Percentiles rank a stretch among this genome's conserved stretches.
Conservation (phyloP, 2,888 invertebrate genomes). For the Napeogenes inachia region DNA sequence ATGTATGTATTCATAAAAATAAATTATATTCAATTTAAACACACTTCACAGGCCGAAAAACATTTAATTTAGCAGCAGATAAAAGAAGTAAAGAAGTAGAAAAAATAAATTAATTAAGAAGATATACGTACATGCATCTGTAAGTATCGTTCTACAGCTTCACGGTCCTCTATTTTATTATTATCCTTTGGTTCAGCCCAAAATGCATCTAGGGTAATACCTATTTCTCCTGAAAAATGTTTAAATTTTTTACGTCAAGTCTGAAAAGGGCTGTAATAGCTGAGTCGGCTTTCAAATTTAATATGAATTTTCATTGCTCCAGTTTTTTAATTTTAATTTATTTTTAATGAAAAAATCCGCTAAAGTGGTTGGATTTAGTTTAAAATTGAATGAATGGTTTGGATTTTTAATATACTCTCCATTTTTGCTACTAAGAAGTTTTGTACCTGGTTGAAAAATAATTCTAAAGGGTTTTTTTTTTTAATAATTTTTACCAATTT, state of each 20-base stretch:
- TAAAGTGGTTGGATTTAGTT: background rate
- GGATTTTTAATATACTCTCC: conserved; percentile 3
- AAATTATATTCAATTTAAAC: too few relatives aligned
- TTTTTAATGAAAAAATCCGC: background rate
- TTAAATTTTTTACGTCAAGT: background rate
- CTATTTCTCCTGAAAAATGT: conserved; percentile 73
- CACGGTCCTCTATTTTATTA: conserved; percentile 59
- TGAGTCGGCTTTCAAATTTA: background rate
- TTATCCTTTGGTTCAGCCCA: conserved; percentile 75
- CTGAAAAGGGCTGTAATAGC: conserved; percentile 2
- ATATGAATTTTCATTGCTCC: background rate
- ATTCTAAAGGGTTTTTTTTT: too few relatives aligned
- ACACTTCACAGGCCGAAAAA: too few relatives aligned
- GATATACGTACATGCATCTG: conserved; percentile 72
- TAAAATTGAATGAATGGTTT: conserved; percentile 5
- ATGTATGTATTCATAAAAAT: too few relatives aligned
- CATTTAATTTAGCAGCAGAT: too few relatives aligned
- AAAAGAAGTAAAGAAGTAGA: too few relatives aligned
- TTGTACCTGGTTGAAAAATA: too few relatives aligned
- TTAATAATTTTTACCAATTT: too few relatives aligned
- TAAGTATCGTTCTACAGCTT: conserved; percentile 73
- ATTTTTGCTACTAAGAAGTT: background rate
- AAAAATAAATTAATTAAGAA: background rate
- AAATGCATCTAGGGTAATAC: conserved; percentile 75
- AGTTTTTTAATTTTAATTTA: conserved; percentile 3